These are phyloP conservation scores for Acanthacorydalis orientalis DNA, from an alignment of 2,888 invertebrate species.

Conservation along the genomic window DNA sequence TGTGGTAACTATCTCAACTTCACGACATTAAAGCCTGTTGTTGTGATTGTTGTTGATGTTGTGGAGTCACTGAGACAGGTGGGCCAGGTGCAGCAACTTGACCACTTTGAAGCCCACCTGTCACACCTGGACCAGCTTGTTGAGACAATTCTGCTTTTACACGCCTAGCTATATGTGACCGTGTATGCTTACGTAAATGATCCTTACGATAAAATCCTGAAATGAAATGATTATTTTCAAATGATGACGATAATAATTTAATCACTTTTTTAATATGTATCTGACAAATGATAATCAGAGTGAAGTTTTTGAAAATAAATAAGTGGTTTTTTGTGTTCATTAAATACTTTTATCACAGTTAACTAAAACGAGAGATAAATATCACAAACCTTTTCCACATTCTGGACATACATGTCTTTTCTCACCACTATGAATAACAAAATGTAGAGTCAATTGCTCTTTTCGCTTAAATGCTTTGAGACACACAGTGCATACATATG, in stretches of 20 bases:
- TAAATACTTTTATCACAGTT: background rate
- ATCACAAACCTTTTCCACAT: constrained; percentile 56
- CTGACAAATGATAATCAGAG: background rate
- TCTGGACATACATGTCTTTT: constrained; percentile 75
- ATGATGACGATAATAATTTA: background rate
- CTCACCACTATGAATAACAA: constrained; percentile 80
- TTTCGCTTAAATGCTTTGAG: constrained; percentile 78
- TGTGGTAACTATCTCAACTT: constrained; percentile 14
- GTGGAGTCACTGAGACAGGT: constrained; percentile 19
- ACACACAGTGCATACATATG: constrained; percentile 76
- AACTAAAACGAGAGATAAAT: background rate
- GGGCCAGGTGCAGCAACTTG: constrained; percentile 25
- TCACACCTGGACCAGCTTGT: constrained; percentile 28
- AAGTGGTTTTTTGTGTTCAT: background rate
- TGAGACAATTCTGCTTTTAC: constrained; percentile 73
- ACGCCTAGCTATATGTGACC: constrained; percentile 68
- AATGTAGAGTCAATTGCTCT: constrained; percentile 75
- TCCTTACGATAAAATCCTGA: constrained; percentile 72
- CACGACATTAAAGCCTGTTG: constrained; percentile 33
- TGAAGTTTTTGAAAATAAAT: no score
- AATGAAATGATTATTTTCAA: constrained; percentile 5
- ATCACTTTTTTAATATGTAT: background rate
- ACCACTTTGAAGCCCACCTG: constrained; percentile 14
- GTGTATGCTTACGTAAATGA: constrained; percentile 69
- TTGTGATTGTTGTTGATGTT: constrained; percentile 34